These are phyloP conservation scores for Luscinia megarhynchos DNA, from an alignment of 2,797 vertebrate species.

Conservation along the genomic window DNA sequence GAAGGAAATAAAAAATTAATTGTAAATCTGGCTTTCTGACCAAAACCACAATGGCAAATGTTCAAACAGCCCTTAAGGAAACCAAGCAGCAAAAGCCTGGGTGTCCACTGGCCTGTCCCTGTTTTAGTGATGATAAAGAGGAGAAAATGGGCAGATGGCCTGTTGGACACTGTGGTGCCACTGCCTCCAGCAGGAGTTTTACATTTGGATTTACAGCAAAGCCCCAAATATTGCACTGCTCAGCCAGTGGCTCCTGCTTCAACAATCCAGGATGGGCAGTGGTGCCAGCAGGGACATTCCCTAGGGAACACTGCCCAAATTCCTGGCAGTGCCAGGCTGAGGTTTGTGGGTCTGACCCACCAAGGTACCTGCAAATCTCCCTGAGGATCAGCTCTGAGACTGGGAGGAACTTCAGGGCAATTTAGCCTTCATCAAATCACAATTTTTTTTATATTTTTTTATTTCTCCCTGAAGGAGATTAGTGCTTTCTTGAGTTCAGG, in stretches of 20 bases:
- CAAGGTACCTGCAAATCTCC: not conserved
- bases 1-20: not conserved
- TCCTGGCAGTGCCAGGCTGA: not conserved
- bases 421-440: not conserved
- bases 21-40: not conserved
- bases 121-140: not conserved
- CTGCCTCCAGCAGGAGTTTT: not conserved
- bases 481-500: no score
- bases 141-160: not conserved
- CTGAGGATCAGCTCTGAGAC: not conserved
- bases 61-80: not conserved
- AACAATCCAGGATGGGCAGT: not conserved
- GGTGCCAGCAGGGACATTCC: not conserved
- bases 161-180: not conserved
- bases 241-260: not conserved
- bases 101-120: not conserved
- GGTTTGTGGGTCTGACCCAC: not conserved
- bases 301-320: not conserved
- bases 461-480: no score
- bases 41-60: not conserved
- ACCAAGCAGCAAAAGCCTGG: no score
- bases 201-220: not conserved
- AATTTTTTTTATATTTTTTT: no score
- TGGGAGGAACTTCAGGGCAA: not conserved
- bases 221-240: accelerated